Conservation (phyloP, 2,888 invertebrate species). For the Acanthoscelides obtectus region DNA sequence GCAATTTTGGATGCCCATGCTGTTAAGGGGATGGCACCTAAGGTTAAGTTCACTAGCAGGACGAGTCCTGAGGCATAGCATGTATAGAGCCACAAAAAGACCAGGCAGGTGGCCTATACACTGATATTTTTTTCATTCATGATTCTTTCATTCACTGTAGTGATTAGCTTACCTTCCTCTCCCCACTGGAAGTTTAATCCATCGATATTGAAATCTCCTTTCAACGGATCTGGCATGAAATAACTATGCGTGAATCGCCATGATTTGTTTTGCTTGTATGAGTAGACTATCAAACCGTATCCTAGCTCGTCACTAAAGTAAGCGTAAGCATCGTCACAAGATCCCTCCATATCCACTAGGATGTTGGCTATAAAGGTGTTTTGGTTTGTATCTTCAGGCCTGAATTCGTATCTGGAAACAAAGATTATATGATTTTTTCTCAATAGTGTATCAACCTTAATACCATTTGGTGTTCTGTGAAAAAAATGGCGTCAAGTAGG, state of each 20-base stretch:
- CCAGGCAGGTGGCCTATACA: no score
- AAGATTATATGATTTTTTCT: no score
- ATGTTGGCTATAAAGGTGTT: slow-evolving; percentile 84
- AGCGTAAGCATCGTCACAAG: slow-evolving; percentile 29
- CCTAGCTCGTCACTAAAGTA: slow-evolving; percentile 70
- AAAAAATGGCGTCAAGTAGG: no score
- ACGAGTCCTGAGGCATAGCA: no score
- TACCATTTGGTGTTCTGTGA: no score
- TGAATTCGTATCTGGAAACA: slow-evolving; percentile 54
- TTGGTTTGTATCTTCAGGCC: slow-evolving; percentile 67
- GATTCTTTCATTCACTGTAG: no score
- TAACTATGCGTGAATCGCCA: slow-evolving; percentile 77
- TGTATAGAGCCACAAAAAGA: no score
- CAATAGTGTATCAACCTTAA: no score
- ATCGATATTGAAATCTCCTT: slow-evolving; percentile 72
- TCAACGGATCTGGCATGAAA: slow-evolving; percentile 76
- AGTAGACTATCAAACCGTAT: slow-evolving; percentile 75
- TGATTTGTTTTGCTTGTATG: slow-evolving; percentile 69
- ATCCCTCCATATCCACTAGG: slow-evolving; percentile 57
- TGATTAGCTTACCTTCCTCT: slow-evolving; percentile 46
- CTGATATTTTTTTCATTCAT: no score
- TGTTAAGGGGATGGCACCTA: no score
- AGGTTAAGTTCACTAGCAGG: no score
- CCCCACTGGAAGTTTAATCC: slow-evolving; percentile 84
- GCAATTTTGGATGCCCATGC: no score